These are phyloP conservation scores for Caranx ignobilis DNA, from an alignment of 2,113 vertebrate genomes.

Conservation along the genomic window DNA sequence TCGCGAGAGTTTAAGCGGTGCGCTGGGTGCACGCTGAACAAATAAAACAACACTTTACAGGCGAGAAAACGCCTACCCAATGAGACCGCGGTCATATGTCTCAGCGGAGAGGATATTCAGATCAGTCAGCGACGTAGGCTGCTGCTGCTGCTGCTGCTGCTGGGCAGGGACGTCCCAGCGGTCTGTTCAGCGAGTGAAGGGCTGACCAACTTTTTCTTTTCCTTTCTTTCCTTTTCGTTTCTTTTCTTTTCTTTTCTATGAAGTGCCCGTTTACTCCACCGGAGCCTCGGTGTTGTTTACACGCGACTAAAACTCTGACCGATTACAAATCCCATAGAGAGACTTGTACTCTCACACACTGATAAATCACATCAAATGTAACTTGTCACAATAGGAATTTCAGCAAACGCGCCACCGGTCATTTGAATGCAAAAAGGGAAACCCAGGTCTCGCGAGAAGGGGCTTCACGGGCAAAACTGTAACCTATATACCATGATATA, in stretches of 20 bases:
- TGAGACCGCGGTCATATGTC: constrained; percentile 38
- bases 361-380: neutral
- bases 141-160: neutral
- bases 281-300: neutral
- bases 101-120: constrained; percentile 31
- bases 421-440: neutral
- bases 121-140: constrained; percentile 30
- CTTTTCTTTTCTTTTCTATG: constrained; percentile 6
- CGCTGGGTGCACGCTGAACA: constrained; percentile 12
- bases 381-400: constrained; percentile 9
- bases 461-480: neutral
- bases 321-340: neutral
- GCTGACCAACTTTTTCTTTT: constrained; percentile 48
- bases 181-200: neutral
- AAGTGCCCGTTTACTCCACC: constrained; percentile 8
- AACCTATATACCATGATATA: neutral
- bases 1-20: constrained; percentile 1
- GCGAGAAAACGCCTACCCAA: constrained; percentile 54
- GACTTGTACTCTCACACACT: constrained; percentile 3
- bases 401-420: neutral
- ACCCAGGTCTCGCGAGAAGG: constrained; percentile 38
- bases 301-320: neutral
- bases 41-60: constrained; percentile 44
- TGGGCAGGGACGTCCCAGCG: constrained; percentile 62
- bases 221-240: no score